Percentiles rank a stretch among this genome's conserved stretches.
Conservation (phyloP, 2,888 invertebrate species). For the Tetragonula carbonaria region DNA sequence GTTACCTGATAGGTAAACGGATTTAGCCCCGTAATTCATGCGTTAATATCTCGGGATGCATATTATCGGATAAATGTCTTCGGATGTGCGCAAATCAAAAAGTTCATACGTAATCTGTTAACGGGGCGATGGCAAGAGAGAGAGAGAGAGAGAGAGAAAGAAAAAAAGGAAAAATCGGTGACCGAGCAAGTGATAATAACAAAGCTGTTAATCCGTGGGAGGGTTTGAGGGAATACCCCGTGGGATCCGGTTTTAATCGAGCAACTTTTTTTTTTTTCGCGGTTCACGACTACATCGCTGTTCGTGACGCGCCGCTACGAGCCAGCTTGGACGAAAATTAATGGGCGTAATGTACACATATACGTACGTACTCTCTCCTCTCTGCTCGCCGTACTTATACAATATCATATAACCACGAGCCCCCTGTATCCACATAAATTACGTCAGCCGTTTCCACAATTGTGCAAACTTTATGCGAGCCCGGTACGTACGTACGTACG, state of each 20-base stretch:
- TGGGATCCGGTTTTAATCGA: conserved; percentile 68
- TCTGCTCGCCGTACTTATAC: conserved; percentile 59
- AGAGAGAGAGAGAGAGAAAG: background rate
- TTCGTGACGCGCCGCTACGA: conserved; percentile 64
- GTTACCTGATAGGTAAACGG: conserved; percentile 21
- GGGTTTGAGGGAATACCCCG: conserved; percentile 39
- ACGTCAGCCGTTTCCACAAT: conserved; percentile 65
- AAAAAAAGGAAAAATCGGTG: conserved; percentile 33
- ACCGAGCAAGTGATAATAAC: conserved; percentile 51
- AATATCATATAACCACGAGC: conserved; percentile 60
- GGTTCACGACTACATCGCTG: conserved; percentile 68
- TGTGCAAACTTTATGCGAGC: conserved; percentile 58
- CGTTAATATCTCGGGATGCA: conserved; percentile 46
- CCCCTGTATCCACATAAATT: conserved; percentile 67
- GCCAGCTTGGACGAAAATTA: conserved; percentile 73
- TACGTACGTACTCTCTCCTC: conserved; percentile 11
- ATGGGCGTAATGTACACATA: conserved; percentile 67
- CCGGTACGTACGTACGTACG: background rate
- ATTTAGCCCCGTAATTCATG: conserved; percentile 41
- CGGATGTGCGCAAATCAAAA: conserved; percentile 38
- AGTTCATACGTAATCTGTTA: conserved; percentile 52
- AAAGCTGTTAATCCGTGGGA: conserved; percentile 54
- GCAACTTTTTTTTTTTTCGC: conserved; percentile 60
- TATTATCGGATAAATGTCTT: conserved; percentile 55
- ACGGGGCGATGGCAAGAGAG: background rate